Evolutionary conservation across 2,888 invertebrate genomes (phyloP).

Genomic region (Cephus rjabovi): DNA sequence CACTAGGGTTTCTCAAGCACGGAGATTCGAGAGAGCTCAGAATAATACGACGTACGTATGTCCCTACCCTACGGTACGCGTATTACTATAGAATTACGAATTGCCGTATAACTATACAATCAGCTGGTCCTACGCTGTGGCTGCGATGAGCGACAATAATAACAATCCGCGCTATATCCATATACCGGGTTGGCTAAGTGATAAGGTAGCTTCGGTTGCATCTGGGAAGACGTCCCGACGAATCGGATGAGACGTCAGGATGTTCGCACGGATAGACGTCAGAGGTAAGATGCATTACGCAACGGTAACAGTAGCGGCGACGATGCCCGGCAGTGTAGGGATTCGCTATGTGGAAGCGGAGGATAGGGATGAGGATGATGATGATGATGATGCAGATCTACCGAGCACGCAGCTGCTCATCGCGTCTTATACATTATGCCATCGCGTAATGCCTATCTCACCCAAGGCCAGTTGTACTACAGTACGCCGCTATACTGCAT

Average conservation of each 20-base stretch:
- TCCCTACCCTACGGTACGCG: not conserved
- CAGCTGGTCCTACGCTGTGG: not conserved
- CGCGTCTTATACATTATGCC: constrained; percentile 55
- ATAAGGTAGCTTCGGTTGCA: not conserved
- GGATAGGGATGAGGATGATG: constrained; percentile 33
- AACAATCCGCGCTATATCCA: not conserved
- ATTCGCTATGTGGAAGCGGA: constrained; percentile 12
- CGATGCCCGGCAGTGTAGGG: not conserved
- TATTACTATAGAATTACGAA: not conserved
- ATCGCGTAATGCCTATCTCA: constrained; percentile 60
- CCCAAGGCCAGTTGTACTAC: constrained; percentile 65
- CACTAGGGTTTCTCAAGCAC: not conserved
- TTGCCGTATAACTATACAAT: not conserved
- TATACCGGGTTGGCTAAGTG: not conserved
- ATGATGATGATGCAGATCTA: constrained; percentile 46
- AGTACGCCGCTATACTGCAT: constrained; percentile 42
- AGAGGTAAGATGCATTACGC: constrained; percentile 1
- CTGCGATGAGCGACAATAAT: not conserved
- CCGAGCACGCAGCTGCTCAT: constrained; percentile 42
- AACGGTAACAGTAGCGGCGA: constrained; percentile 29
- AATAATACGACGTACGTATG: not conserved
- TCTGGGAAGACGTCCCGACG: not conserved
- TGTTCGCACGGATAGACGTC: not conserved
- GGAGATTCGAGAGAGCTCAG: not conserved
- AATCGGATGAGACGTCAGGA: not conserved